Base-by-base conservation (phyloP, 1,140 invertebrate species). In the Liolophura sinensis region DNA sequence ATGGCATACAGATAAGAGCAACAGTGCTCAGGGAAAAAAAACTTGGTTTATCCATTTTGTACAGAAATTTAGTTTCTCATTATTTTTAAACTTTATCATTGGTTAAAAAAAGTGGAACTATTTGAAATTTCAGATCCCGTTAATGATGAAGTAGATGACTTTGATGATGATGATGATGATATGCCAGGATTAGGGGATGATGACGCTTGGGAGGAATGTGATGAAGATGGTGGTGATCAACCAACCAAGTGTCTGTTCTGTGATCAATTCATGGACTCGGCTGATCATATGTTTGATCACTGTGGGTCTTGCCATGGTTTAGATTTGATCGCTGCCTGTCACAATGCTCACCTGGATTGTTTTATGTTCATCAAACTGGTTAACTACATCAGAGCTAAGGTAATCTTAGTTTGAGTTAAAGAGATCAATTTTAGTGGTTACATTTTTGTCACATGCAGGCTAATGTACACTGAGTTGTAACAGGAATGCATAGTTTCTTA, bases 301-400 rank as follows among this genome's bases (percentile, higher is more conserved):
- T 85, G 88, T 54, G 73, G 79, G 48, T 72, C 75, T 1, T 62
- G 67, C 5, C 93, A 96, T 76, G 86, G 87, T 58, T 91, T 96
- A 76, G 88, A 91, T 82, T 86, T 96, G 25, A 78, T 85, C 18
- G 78, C 84, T 24, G 85, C 93, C 49, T 91, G 92, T 81, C 78
- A 80, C 0, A 91, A 89, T 72, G 89, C 91, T 75, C 87, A 87
- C 65, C 89, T 96, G 86, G 93, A 95, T 78, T 91, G 90, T 74
- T 93, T 94, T 82, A 90, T 89, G 0, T 96, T 91, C 72, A 94
- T 96, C 22, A 94, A 93, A 82, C 84, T 96, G 71, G 90, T 96
- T 16, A 96, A 96, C 85, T 97, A 90, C 77, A 91, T 96, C 60
- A 88, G 93, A 73, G 85, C 82, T 40, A 85, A 90, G 48, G 88